Percentiles rank a stretch among this genome's conserved stretches.
Evolutionary conservation across 2,113 vertebrate genomes (phyloP).

Genomic region (Suncus etruscus): DNA sequence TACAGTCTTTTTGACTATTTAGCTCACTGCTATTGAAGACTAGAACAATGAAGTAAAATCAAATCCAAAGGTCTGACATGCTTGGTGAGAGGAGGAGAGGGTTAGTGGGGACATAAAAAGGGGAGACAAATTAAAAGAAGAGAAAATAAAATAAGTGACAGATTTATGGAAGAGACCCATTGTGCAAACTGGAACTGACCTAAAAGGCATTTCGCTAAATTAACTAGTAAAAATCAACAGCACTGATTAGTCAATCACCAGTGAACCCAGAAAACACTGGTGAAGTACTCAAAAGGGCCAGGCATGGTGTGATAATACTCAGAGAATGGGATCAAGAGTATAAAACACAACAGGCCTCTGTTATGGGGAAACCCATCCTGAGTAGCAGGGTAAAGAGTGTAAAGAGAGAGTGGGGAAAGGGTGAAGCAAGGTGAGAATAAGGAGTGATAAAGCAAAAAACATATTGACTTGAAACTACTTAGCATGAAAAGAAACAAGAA

Average conservation of each 20-base stretch:
- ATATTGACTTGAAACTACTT: neutral
- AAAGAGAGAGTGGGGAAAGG: neutral
- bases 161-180: neutral
- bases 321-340: neutral
- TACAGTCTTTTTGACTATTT: neutral
- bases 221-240: neutral
- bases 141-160: neutral
- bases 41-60: neutral
- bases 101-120: neutral
- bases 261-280: neutral
- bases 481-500: neutral
- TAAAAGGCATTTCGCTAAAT: neutral
- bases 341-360: neutral
- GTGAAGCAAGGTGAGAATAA: neutral
- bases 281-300: neutral
- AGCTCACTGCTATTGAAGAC: neutral
- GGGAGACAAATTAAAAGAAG: neutral
- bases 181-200: no score
- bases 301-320: accelerated
- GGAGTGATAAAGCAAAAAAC: no score
- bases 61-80: neutral
- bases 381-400: neutral
- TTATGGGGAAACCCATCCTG: neutral
- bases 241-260: neutral
- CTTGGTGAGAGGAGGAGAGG: neutral